Base-by-base conservation (phyloP, 2,797 vertebrate species). In the Malacoctenus gilli region DNA sequence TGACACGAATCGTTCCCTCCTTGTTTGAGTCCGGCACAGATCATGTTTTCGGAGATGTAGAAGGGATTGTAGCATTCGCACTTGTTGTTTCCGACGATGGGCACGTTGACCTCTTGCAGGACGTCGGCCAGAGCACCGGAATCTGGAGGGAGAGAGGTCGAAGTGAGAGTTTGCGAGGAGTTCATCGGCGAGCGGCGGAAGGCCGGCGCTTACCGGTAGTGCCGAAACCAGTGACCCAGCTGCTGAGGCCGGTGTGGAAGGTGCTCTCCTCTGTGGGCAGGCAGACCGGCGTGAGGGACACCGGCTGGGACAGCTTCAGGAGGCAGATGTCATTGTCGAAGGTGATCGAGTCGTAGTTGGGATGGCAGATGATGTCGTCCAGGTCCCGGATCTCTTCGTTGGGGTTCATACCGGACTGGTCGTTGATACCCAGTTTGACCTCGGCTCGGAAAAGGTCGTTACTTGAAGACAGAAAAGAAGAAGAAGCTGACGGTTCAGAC, bases 241-340 rank as follows among this genome's bases (percentile, higher is more conserved):
- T 20, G 2, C 0, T 6, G 0, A 46, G 57, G 1, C 67, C 67
- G 0, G n/a, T 36, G 0, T 2, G 0, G 12, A 84, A 75, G n/a
- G 0, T 0, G 34, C 75, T 81, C 28, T 8, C 34, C 0, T 0
- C 0, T 0, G 63, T 65, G 3, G 92, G 88, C 57, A 94, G 75
- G 48, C 92, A 94, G 16, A 91, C 66, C 0, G 93, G 92, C 0
- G 66, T 87, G 74, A 91, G 92, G 0, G 0, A 0, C 1, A 92
- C 73, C 0, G 82, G 0, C 0, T 2, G 4, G 0, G 12, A 41
- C 18, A 94, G 84, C 11, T 0, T 40, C 56, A 89, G 1, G 63
- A 90, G 23, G 2, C 56, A 6, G 0, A 89, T 4, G 73, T 89
- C 88, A 10, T 87, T 88, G 32, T 87, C 1, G 0, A 4, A 6